These are phyloP conservation scores for Opisthograptis luteolata DNA, from an alignment of 2,888 invertebrate species.

Conservation along the genomic window DNA sequence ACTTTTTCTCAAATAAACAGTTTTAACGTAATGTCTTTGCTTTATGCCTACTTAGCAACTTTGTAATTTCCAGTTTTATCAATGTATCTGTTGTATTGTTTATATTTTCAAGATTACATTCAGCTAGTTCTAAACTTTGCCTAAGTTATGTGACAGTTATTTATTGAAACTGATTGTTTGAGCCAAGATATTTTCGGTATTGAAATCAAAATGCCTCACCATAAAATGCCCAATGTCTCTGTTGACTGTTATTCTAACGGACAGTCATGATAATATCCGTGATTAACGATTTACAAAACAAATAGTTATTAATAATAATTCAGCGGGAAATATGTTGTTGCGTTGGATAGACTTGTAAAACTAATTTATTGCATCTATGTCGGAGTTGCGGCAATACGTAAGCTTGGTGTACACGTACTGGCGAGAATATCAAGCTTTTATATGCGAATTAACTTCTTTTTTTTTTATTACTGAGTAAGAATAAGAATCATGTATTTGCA, in stretches of 20 bases:
- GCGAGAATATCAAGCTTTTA: not conserved
- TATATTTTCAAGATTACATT: no score
- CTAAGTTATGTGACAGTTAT: no score
- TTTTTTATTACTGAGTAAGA: no score
- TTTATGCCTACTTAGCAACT: no score
- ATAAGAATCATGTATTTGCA: no score
- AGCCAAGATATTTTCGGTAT: not conserved
- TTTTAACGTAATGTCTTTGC: no score
- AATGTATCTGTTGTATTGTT: no score
- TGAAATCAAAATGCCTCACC: not conserved
- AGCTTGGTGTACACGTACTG: not conserved
- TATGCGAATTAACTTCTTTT: no score
- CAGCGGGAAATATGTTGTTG: slow-evolving; percentile 13
- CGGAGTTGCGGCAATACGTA: slow-evolving; percentile 18
- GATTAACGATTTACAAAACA: slow-evolving; percentile 23
- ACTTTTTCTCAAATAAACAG: no score
- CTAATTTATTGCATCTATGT: slow-evolving; percentile 21
- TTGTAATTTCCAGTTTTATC: no score
- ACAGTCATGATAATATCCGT: slow-evolving; percentile 12
- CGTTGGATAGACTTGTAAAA: slow-evolving; percentile 29
- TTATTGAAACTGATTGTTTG: no score
- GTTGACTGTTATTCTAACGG: slow-evolving; percentile 11
- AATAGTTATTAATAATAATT: slow-evolving; percentile 30
- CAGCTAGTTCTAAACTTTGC: no score
- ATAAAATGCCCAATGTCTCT: slow-evolving; percentile 5